phyloP scores from a whole-genome alignment of 2,113 vertebrate genomes.

The Paramormyrops kingsleyae region DNA sequence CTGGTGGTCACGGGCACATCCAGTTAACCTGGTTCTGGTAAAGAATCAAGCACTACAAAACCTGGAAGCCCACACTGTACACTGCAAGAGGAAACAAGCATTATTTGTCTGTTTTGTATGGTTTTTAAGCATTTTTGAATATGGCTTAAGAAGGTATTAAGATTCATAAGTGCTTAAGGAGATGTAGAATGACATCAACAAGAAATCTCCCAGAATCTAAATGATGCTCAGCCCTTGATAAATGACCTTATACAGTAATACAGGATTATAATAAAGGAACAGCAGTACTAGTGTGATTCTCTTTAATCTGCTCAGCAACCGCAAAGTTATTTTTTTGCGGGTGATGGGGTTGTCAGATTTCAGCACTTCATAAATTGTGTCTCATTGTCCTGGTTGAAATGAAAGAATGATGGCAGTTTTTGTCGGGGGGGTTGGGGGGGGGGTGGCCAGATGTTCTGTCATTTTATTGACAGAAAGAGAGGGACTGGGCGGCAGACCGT shows the following conservation, averaged over 20 bases:
- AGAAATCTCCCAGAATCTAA: background rate
- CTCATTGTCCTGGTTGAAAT: background rate
- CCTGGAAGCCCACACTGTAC: background rate
- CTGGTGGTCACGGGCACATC: background rate
- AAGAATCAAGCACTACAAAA: background rate
- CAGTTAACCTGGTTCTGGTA: background rate
- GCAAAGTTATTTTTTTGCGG: background rate
- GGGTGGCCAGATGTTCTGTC: background rate
- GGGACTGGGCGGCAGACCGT: background rate
- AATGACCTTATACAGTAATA: background rate
- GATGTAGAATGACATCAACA: background rate
- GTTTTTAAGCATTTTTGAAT: background rate
- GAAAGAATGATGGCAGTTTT: background rate
- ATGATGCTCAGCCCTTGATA: background rate
- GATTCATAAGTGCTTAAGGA: background rate
- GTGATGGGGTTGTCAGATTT: background rate
- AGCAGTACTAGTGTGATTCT: background rate
- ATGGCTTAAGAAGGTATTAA: background rate
- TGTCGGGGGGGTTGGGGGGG: background rate
- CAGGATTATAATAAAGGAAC: background rate
- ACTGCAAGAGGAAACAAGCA: background rate
- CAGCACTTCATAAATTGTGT: background rate
- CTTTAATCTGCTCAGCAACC: background rate
- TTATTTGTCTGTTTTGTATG: background rate
- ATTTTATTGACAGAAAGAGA: background rate